Conservation (phyloP, 2,888 invertebrate species). For the Agriotes lineatus region DNA sequence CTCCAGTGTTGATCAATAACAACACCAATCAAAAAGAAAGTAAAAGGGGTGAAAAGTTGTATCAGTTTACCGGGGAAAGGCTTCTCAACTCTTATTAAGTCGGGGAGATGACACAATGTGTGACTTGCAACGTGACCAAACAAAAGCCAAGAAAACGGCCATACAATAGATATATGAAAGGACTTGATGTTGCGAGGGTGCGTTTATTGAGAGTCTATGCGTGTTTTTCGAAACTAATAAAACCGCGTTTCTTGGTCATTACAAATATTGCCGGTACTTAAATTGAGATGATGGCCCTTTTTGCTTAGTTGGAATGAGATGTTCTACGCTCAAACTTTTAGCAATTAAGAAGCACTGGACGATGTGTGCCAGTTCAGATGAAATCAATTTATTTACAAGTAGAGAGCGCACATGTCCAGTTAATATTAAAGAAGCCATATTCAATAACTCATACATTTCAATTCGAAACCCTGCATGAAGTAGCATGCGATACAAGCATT, state of each 20-base stretch:
- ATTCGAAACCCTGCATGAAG: no score
- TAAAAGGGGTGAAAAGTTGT: slow-evolving; percentile 42
- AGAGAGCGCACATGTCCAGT: no score
- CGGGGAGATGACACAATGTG: slow-evolving; percentile 39
- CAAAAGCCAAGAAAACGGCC: slow-evolving; percentile 22
- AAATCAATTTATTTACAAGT: no score
- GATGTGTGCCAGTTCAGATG: no score
- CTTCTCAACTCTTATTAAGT: slow-evolving; percentile 38
- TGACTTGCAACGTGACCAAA: slow-evolving; percentile 39
- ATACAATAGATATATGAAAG: slow-evolving; percentile 21
- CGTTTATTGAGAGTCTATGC: background rate
- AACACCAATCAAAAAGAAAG: slow-evolving; percentile 33
- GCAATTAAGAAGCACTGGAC: no score
- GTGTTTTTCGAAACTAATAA: background rate
- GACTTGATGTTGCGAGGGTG: background rate
- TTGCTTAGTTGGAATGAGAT: no score
- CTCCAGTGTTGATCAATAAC: slow-evolving; percentile 36
- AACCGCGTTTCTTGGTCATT: background rate
- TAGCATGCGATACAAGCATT: no score
- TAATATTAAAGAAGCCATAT: no score
- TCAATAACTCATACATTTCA: no score
- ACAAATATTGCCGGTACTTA: no score
- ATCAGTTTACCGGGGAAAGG: slow-evolving; percentile 38
- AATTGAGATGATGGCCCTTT: no score
- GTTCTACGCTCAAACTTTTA: no score